Conservation (phyloP, 2,888 invertebrate species). For the Acrocera orbiculus region DNA sequence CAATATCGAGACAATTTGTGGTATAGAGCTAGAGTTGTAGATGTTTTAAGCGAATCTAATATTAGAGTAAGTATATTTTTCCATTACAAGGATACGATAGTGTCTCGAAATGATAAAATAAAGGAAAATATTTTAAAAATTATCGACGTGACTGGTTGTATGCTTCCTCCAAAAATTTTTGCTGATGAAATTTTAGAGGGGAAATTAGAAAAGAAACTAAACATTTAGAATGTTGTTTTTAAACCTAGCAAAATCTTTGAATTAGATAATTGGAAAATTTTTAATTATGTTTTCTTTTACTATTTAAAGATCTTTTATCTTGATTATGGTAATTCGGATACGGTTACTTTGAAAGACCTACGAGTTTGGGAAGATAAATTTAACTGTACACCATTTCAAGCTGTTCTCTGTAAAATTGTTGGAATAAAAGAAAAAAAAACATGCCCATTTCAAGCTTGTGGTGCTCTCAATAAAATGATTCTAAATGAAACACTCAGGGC, state of each 20-base stretch:
- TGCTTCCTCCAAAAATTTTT: no score
- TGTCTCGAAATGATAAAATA: no score
- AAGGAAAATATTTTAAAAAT: no score
- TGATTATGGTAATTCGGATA: constrained; percentile 4
- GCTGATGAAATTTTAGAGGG: no score
- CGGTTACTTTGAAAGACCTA: not conserved
- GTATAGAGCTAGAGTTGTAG: constrained; percentile 24
- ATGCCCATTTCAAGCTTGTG: not conserved
- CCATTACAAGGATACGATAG: no score
- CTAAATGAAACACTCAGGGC: not conserved
- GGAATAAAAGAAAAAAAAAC: not conserved
- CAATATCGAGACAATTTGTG: constrained; percentile 20
- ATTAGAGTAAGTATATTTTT: constrained; percentile 4
- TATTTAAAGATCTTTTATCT: constrained; percentile 3
- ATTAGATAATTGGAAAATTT: not conserved
- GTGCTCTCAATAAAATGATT: not conserved
- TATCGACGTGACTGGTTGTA: no score
- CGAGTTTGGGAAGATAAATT: constrained; percentile 4
- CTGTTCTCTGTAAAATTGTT: not conserved
- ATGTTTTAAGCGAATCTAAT: constrained; percentile 7
- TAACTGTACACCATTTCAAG: constrained; percentile 4
- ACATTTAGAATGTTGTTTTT: no score
- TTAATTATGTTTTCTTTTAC: not conserved
- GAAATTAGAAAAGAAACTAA: no score
- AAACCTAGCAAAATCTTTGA: no score